Base-by-base conservation (phyloP, 1,140 invertebrate genomes). In the Atopsyche davidsoni region DNA sequence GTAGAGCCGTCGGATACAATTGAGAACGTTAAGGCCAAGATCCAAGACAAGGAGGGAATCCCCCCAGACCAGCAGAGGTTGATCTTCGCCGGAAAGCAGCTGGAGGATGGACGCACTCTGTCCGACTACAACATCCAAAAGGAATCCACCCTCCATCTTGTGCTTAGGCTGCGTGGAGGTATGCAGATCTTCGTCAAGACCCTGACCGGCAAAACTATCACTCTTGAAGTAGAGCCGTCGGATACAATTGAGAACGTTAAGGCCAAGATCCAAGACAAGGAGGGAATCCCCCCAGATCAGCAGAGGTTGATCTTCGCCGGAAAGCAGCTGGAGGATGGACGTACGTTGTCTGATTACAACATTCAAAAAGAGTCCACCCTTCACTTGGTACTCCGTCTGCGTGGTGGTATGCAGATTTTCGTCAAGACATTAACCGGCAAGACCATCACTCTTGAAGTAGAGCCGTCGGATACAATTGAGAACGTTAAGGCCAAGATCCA, bases 101-200 rank as follows among this genome's bases (percentile, higher is more conserved):
- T 91, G 2, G 87, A 90, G 65, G 86, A 91, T 75, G 87, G 86
- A 0, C 78, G 85, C 25, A 82, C 80, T 4, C 62, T 84, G 21
- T 76, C 73, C 18, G 80, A 85, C 59, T 82, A 83, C 63, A 81
- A 82, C 61, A 81, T 86, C 57, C 79, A 83, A 62, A 82, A 82
- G 57, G 72, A 76, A 53, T 76, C 72, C 0, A 78, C 79, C 2
- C 70, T 82, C 17, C 80, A 87, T 65, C 64, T 88, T 17, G 80
- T 83, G 9, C 66, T 83, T 9, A 44, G 51, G 46, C 69, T 86
- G 9, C 65, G 79, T 50, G 88, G 88, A 64, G 79, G 77, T 14
- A 89, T 89, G 86, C 86, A 89, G 66, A 88, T 89, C 60, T 89
- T 88, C 58, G 86, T 88, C 1, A 92, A 91, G 69, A 91, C 87